These are phyloP conservation scores for Drosophila tanythrix DNA, from an alignment of 2,888 invertebrate species.

Conservation along the genomic window DNA sequence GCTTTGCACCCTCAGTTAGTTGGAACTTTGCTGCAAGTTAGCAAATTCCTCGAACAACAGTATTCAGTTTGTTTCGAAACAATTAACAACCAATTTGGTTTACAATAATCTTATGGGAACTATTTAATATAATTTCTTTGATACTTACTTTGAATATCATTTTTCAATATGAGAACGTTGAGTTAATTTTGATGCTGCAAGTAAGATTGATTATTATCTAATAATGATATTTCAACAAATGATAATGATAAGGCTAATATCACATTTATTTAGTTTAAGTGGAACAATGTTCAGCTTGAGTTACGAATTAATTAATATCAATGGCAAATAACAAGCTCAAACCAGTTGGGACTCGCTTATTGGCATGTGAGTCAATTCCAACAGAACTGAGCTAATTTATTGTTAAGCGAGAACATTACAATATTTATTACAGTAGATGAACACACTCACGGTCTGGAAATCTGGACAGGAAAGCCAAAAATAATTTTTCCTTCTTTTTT, in stretches of 20 bases:
- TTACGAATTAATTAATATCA: constrained; percentile 1
- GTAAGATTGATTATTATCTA: not conserved
- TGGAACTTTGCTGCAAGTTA: not conserved
- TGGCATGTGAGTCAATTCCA: constrained; percentile 1
- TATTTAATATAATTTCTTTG: not conserved
- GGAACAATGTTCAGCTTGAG: not conserved
- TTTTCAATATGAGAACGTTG: not conserved
- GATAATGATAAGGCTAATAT: not conserved
- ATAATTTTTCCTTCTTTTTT: not conserved
- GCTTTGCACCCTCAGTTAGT: not conserved
- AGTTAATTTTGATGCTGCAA: not conserved
- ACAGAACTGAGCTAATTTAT: not conserved
- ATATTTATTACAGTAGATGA: not conserved
- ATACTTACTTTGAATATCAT: not conserved
- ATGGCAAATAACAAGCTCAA: not conserved
- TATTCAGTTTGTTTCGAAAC: not conserved
- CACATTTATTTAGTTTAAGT: constrained; percentile 1
- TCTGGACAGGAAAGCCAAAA: not conserved
- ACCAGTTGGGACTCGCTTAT: constrained; percentile 4
- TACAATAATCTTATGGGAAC: not conserved
- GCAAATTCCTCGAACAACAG: not conserved
- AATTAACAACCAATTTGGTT: constrained; percentile 3
- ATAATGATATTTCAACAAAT: not conserved
- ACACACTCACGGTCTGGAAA: not conserved
- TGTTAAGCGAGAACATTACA: not conserved